Evolutionary conservation across 1,140 invertebrate genomes (phyloP).

Genomic region (Aphelenchoides fujianensis): DNA sequence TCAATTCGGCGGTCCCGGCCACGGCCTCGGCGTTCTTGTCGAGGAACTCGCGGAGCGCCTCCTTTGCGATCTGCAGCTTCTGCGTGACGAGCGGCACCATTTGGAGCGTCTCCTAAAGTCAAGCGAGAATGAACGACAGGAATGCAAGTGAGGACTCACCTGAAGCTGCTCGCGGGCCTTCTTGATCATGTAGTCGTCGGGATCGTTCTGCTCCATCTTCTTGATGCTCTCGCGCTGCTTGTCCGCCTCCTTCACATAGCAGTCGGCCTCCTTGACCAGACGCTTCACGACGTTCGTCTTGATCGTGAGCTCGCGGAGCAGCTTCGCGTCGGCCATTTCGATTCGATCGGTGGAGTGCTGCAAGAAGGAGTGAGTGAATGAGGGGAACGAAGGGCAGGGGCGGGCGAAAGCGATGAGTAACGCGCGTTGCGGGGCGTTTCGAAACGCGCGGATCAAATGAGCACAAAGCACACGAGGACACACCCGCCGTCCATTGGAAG

Average conservation of each 20-base stretch:
- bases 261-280: slow-evolving; percentile 9
- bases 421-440: too few species aligned
- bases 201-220: slow-evolving; percentile 73
- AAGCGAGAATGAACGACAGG: not conserved
- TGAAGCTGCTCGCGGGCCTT: slow-evolving; percentile 93
- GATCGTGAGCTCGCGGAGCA: slow-evolving; percentile 7
- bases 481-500: too few species aligned
- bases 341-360: too few species aligned
- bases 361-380: too few species aligned
- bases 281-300: slow-evolving; percentile 21
- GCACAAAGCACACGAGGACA: too few species aligned
- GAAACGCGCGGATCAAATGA: too few species aligned
- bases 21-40: slow-evolving; percentile 1
- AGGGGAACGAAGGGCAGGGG: too few species aligned
- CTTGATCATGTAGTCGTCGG: slow-evolving; percentile 94
- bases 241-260: slow-evolving; percentile 17
- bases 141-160: slow-evolving; percentile 54
- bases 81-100: slow-evolving; percentile 14
- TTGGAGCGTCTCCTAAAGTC: slow-evolving; percentile 21
- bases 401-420: too few species aligned
- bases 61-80: not conserved
- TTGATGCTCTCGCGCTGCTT: slow-evolving; percentile 3
- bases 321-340: slow-evolving; percentile 14
- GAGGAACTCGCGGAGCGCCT: not conserved
- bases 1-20: not conserved